These are phyloP conservation scores for Palythoa caribaeorum DNA, from an alignment of 92 coral and sea anemone genomes.

Conservation along the genomic window DNA sequence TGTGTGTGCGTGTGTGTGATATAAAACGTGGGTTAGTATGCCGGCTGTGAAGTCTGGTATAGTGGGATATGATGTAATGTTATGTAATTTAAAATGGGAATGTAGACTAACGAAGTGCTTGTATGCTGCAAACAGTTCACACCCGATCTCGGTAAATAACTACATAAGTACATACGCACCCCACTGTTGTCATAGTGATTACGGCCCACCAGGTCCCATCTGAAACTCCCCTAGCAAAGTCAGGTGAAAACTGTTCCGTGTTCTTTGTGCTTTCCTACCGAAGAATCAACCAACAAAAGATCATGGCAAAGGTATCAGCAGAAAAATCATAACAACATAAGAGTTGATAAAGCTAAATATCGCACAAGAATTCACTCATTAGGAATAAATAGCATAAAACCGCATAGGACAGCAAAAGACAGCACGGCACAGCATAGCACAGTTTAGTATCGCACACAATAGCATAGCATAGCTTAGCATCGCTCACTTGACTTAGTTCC, in stretches of 20 bases:
- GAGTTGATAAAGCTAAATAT: background rate
- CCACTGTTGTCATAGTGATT: conserved; percentile 40
- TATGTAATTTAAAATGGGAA: background rate
- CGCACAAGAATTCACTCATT: too few relatives aligned
- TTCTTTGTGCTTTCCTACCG: background rate
- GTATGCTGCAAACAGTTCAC: background rate
- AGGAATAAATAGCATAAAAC: too few relatives aligned
- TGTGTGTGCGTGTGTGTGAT: too few relatives aligned
- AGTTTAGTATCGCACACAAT: background rate
- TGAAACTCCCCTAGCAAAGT: background rate
- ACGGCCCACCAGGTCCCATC: conserved; percentile 36
- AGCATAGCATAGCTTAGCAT: background rate
- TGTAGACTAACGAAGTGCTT: background rate
- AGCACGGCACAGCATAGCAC: background rate
- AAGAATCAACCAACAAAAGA: background rate
- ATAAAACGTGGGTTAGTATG: too few relatives aligned
- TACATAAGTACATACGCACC: background rate
- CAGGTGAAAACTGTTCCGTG: background rate
- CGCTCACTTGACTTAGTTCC: too few relatives aligned
- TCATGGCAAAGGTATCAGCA: background rate
- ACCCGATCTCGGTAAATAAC: background rate
- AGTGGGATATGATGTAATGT: too few relatives aligned
- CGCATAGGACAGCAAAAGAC: too few relatives aligned
- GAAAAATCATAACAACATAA: background rate
- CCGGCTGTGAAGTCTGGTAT: too few relatives aligned